A percentile compares a stretch with the other conserved stretches of the same genome.
Evolutionary conservation across 2,888 invertebrate species (phyloP).

Genomic region (Doris montereyensis): DNA sequence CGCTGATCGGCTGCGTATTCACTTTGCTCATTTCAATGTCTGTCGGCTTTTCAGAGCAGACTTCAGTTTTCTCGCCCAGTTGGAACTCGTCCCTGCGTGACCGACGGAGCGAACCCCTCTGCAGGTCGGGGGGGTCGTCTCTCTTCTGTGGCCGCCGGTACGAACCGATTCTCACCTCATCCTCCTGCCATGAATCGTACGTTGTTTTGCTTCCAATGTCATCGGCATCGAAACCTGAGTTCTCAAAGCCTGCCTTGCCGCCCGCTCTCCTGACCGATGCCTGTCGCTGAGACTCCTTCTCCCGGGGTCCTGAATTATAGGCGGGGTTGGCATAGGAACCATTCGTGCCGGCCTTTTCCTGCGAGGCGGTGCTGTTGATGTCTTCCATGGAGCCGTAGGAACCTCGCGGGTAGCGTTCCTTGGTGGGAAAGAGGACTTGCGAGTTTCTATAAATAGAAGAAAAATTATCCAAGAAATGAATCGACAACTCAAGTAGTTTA

Average conservation of each 20-base stretch:
- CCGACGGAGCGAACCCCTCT: neutral
- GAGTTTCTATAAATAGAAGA: conserved; percentile 23
- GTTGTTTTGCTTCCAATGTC: neutral
- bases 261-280: conserved; percentile 38
- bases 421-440: conserved; percentile 31
- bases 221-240: conserved; percentile 31
- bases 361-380: conserved; percentile 40
- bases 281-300: conserved; percentile 41
- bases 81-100: conserved; percentile 28
- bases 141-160: neutral
- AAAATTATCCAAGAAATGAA: too few species aligned
- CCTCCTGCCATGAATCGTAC: conserved; percentile 5
- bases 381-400: conserved; percentile 41
- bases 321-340: conserved; percentile 40
- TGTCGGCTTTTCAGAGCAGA: conserved; percentile 32
- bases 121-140: neutral
- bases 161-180: neutral
- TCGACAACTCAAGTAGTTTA: too few species aligned
- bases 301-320: conserved; percentile 38
- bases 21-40: conserved; percentile 44
- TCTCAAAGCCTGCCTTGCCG: conserved; percentile 30
- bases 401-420: conserved; percentile 9
- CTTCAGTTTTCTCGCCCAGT: conserved; percentile 6
- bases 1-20: conserved; percentile 34
- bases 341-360: conserved; percentile 32